Conservation (phyloP, 2,797 vertebrate genomes). For the Numenius phaeopus region DNA sequence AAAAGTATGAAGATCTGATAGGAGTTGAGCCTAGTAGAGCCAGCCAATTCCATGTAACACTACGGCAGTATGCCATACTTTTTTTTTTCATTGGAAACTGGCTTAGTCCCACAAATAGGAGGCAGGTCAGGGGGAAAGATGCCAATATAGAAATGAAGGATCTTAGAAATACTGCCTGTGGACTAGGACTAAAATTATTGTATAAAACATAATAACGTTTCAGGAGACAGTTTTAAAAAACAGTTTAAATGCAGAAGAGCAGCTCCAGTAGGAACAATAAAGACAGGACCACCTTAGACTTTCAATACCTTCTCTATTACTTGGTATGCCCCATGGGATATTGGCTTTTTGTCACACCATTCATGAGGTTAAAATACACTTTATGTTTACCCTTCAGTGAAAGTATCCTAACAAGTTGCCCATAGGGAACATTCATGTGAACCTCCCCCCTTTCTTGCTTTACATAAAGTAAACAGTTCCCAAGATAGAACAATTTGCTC, state of each 20-base stretch:
- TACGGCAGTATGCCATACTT: not conserved
- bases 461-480: not conserved
- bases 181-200: not conserved
- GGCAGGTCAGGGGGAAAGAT: not conserved
- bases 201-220: not conserved
- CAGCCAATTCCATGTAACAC: not conserved
- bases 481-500: not conserved
- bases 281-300: not conserved
- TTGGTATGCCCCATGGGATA: not conserved
- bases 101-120: not conserved
- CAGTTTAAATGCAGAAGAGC: not conserved
- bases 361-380: not conserved
- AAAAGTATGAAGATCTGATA: conserved; percentile 31
- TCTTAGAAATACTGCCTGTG: not conserved
- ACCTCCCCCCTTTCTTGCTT: fast-evolving
- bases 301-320: not conserved
- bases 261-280: not conserved
- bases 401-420: not conserved
- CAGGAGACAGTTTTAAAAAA: not conserved
- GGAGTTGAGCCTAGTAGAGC: not conserved
- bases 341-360: not conserved
- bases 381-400: not conserved
- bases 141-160: not conserved
- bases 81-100: not conserved
- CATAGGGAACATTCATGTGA: not conserved